phyloP scores from a whole-genome alignment of 1,140 invertebrate genomes.

The Drosophila fuyamai region DNA sequence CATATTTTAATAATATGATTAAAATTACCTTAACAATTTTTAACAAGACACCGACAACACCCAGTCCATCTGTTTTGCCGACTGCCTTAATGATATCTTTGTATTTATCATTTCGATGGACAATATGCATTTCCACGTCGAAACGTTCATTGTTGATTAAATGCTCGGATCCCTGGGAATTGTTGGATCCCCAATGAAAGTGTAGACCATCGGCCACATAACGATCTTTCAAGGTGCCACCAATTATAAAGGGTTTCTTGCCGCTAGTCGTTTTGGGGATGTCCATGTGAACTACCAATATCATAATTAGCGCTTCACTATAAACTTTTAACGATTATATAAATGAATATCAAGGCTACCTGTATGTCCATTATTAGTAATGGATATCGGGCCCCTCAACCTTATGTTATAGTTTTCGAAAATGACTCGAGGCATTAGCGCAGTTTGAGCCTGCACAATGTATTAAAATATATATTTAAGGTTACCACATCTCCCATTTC shows the following conservation, averaged over 20 bases:
- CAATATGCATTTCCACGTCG: conserved; percentile 74
- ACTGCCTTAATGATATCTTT: conserved; percentile 32
- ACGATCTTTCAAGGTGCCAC: conserved; percentile 86
- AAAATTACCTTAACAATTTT: conserved; percentile 38
- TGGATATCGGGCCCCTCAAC: conserved; percentile 86
- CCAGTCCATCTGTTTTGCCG: conserved; percentile 44
- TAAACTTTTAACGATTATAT: neutral
- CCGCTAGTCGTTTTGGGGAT: conserved; percentile 85
- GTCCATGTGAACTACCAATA: conserved; percentile 76
- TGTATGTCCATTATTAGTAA: conserved; percentile 89
- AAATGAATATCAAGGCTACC: conserved; percentile 81
- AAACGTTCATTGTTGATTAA: conserved; percentile 44
- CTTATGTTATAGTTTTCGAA: conserved; percentile 88
- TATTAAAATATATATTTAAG: conserved; percentile 56
- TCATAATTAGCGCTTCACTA: neutral
- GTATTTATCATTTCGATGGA: conserved; percentile 66
- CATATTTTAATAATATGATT: too few species aligned
- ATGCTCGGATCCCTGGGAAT: conserved; percentile 61
- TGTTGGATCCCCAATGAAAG: conserved; percentile 88
- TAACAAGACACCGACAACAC: conserved; percentile 67
- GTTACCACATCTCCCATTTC: too few species aligned
- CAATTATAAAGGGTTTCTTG: conserved; percentile 87
- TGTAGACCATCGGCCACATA: conserved; percentile 88
- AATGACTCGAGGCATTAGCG: conserved; percentile 88
- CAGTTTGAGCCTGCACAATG: conserved; percentile 84